phyloP scores from a whole-genome alignment of 2,797 vertebrate genomes.

The Liasis olivaceus region DNA sequence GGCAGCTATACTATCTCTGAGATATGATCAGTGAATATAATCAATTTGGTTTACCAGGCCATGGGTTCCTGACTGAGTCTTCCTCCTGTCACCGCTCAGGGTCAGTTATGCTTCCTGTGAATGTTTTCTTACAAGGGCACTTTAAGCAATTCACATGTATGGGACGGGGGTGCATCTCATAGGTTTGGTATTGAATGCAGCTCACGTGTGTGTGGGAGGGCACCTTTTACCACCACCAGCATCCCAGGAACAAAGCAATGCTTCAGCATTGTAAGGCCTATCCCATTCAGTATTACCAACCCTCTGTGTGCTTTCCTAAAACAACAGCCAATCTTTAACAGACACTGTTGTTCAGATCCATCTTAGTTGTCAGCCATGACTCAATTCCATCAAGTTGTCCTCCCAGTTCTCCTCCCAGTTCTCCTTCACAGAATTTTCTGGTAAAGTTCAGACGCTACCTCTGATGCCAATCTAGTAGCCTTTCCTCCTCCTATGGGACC shows the following conservation, averaged over 20 bases:
- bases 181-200: neutral
- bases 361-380: neutral
- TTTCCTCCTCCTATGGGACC: neutral
- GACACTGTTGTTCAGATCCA: neutral
- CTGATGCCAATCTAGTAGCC: neutral
- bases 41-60: neutral
- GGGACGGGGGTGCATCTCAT: neutral
- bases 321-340: neutral
- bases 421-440: neutral
- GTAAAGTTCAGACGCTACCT: neutral
- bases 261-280: neutral
- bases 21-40: neutral
- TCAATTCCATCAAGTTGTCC: neutral
- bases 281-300: neutral
- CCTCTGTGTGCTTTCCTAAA: neutral
- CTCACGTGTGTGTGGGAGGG: neutral
- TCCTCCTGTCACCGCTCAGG: neutral
- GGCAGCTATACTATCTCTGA: neutral
- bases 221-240: neutral
- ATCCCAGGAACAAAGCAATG: neutral
- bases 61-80: neutral
- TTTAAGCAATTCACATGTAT: neutral
- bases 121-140: neutral
- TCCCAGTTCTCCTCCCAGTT: neutral
- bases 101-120: neutral